Evolutionary conservation across 1,140 invertebrate species (phyloP).

Genomic region (Scaptomyza hsui): DNA sequence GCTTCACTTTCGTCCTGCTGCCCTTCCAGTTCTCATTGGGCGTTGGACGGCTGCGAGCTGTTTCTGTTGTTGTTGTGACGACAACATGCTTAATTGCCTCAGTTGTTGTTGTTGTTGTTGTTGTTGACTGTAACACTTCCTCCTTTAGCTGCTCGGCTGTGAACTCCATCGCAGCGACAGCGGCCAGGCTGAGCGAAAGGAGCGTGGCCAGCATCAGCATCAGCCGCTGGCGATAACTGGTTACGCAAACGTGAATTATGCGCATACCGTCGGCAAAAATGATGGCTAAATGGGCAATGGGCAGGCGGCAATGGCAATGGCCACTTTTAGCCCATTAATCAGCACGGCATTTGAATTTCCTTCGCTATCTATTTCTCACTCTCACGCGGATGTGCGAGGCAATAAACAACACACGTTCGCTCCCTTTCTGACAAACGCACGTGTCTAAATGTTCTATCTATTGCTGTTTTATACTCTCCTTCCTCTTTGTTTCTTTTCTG

Average conservation of each 20-base stretch:
- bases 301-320: constrained; percentile 54
- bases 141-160: constrained; percentile 47
- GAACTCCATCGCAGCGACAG: constrained; percentile 61
- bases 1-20: constrained; percentile 72
- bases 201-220: constrained; percentile 12
- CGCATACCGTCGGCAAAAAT: constrained; percentile 66
- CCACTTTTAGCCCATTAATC: constrained; percentile 69
- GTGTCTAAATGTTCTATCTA: background rate
- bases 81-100: constrained; percentile 39
- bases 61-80: constrained; percentile 6
- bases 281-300: constrained; percentile 4
- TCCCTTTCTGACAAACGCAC: background rate
- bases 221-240: constrained; percentile 41
- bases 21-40: constrained; percentile 52
- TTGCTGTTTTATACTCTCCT: constrained; percentile 14
- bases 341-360: constrained; percentile 71
- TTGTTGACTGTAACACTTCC: background rate
- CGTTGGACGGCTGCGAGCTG: constrained; percentile 20
- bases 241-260: constrained; percentile 65
- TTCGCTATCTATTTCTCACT: constrained; percentile 36
- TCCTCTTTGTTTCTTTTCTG: background rate
- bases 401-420: constrained; percentile 32
- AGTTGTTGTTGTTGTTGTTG: constrained; percentile 8
- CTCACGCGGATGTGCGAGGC: constrained; percentile 43
- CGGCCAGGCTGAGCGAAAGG: constrained; percentile 44